Percentiles rank a stretch among this genome's conserved stretches.
Conservation (phyloP, 2,797 vertebrate species). For the Protosalanx chinensis region DNA sequence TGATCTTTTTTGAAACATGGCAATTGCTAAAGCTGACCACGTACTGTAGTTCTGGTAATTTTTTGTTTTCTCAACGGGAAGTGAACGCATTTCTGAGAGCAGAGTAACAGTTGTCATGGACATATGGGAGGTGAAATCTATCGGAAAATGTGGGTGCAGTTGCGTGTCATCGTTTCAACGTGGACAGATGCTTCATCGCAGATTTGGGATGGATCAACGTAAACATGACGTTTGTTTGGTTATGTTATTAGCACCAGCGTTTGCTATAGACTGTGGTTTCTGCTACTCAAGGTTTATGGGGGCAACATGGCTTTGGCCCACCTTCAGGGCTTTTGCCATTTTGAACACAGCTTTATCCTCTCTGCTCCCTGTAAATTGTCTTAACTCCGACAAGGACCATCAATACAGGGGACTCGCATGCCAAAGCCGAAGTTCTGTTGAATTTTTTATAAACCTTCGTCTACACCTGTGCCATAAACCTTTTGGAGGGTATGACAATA, state of each 20-base stretch:
- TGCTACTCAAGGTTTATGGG: no score
- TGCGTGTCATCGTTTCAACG: conserved; percentile 56
- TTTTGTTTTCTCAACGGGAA: not conserved
- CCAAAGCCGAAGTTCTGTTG: conserved; percentile 7
- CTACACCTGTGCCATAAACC: not conserved
- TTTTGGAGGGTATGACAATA: not conserved
- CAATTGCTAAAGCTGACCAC: no score
- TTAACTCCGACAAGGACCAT: conserved; percentile 8
- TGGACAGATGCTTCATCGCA: conserved; percentile 62
- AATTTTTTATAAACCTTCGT: conserved; percentile 8
- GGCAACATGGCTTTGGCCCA: no score
- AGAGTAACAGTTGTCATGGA: conserved; percentile 62
- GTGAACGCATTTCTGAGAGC: not conserved
- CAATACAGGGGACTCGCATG: conserved; percentile 6
- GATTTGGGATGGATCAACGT: not conserved
- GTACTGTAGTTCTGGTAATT: no score
- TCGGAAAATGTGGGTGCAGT: conserved; percentile 54
- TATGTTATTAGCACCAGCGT: not conserved
- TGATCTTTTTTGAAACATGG: no score
- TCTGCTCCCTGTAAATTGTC: not conserved
- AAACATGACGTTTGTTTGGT: not conserved
- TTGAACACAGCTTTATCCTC: not conserved
- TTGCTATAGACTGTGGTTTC: not conserved
- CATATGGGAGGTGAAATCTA: conserved; percentile 58
- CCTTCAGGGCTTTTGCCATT: no score